Evolutionary conservation across 1,140 invertebrate genomes (phyloP).

Genomic region (Pseudomyrmex dendroicus): DNA sequence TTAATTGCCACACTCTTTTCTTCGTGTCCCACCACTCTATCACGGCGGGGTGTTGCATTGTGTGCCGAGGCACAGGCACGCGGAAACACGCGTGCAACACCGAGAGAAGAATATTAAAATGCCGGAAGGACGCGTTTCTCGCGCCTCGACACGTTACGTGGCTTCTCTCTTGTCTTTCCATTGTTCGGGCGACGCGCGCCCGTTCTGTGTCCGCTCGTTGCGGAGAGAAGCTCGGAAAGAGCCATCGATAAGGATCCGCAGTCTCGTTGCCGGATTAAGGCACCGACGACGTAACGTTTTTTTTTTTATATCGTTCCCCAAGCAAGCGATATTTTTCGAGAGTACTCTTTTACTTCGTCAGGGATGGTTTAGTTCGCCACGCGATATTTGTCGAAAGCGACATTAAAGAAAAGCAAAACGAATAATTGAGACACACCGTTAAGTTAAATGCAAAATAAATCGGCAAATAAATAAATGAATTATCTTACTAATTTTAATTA

Average conservation of each 20-base stretch:
- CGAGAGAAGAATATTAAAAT: constrained; percentile 46
- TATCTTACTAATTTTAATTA: too few species aligned
- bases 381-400: too few species aligned
- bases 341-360: neutral
- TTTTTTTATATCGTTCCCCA: constrained; percentile 6
- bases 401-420: too few species aligned
- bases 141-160: constrained; percentile 47
- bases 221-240: constrained; percentile 28
- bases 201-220: constrained; percentile 15
- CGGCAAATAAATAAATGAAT: too few species aligned
- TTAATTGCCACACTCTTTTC: constrained; percentile 53
- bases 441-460: too few species aligned
- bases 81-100: constrained; percentile 51
- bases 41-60: constrained; percentile 35
- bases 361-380: too few species aligned
- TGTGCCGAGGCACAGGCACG: constrained; percentile 45
- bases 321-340: constrained; percentile 50
- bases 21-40: constrained; percentile 8
- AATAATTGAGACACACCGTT: too few species aligned
- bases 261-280: constrained; percentile 35
- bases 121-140: constrained; percentile 60
- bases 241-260: constrained; percentile 53
- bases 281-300: constrained; percentile 38
- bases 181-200: constrained; percentile 33
- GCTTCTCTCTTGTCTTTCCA: constrained; percentile 7